Evolutionary conservation across 2,888 invertebrate genomes (phyloP), one percentile per base, ranked within the genome.

Genomic region (Rhodophaea formosa): DNA sequence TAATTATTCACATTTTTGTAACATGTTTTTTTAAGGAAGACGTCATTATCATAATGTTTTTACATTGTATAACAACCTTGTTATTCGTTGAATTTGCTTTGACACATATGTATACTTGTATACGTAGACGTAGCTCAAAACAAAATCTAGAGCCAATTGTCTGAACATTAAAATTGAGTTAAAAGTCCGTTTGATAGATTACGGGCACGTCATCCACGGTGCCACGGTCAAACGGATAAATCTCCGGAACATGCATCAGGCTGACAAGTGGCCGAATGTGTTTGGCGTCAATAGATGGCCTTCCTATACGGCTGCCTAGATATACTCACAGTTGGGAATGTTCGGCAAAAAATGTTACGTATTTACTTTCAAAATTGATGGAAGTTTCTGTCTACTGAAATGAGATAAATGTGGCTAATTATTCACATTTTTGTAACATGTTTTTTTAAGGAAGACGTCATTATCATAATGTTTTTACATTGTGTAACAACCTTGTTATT

Each of bases 231-330:
- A 75, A 79, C 72, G 75, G 75, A 82, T 81, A 82, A 82, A 81
- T 81, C 80, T 80, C 72, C 59, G 67, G 65, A 62, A 45, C 67
- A 56, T 64, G 69, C 74, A 75, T 76, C 76, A 75, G 73, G 69
- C 64, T 74, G 79, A 81, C 80, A 77, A 69, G 64, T 63, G 66
- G 64, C 69, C 75, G 70, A 69, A 68, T 82, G 80, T 68, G 75
- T 78, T 76, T 80, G 80, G 74, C 79, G 69, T 74, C 69, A 68
- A 73, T 77, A 75, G 77, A 79, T 77, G 74, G 70, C 71, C 71
- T 66, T 67, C 61, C 57, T 53, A 43, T 65, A 59, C 62, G 58
- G 65, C 65, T 62, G 61, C 51, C 32, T 17, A 46, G 55, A 45
- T 17, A 16, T 16, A 49, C 30, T 49, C 49, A 30, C 49, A 12